These are phyloP conservation scores for Parapristionchus giblindavisi DNA, from an alignment of 2,888 invertebrate genomes.

Conservation along the genomic window DNA sequence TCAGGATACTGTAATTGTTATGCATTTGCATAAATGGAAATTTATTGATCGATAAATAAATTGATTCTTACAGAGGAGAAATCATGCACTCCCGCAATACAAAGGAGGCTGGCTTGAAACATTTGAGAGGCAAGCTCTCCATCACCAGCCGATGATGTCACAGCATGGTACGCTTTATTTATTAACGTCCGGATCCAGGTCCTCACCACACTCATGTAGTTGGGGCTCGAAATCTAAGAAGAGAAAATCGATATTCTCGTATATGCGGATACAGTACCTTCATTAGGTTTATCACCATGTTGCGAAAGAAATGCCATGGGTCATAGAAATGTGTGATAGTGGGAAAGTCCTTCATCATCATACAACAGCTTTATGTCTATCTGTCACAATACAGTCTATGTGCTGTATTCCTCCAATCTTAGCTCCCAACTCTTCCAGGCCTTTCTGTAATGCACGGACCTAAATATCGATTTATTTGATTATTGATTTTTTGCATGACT, in stretches of 20 bases:
- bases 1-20: background rate
- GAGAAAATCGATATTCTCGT: too few species aligned
- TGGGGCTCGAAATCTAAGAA: background rate
- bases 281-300: conserved; percentile 5
- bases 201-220: background rate
- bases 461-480: background rate
- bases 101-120: background rate
- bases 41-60: too few species aligned
- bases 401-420: conserved; percentile 3
- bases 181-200: background rate
- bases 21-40: background rate
- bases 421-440: background rate
- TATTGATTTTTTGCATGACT: background rate
- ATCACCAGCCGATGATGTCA: background rate
- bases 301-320: conserved; percentile 9
- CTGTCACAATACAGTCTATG: background rate
- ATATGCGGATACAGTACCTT: too few species aligned
- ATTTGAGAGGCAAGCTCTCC: background rate
- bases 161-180: conserved; percentile 25
- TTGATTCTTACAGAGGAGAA: background rate
- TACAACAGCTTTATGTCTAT: background rate
- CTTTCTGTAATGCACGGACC: conserved; percentile 2
- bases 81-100: background rate
- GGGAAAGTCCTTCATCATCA: background rate
- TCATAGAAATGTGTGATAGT: conserved; percentile 9